Conservation (phyloP, 2,797 vertebrate genomes). For the Pipistrellus pygmaeus region DNA sequence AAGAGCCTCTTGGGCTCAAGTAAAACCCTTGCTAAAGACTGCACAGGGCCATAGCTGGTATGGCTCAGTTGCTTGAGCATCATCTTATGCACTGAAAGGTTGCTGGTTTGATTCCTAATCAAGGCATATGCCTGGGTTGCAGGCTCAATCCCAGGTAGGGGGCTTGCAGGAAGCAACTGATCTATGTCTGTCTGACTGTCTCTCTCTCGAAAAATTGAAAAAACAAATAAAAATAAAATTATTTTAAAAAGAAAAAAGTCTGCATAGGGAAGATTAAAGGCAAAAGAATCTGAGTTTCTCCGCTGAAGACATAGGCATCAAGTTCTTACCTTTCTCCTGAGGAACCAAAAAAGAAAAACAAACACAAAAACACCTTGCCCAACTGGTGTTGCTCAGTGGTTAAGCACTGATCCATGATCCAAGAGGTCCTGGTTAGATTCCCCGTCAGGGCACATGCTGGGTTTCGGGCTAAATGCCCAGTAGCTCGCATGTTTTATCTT, state of each 20-base stretch:
- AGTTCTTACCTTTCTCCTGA: neutral
- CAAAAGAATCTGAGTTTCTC: neutral
- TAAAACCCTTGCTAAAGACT: constrained; percentile 21
- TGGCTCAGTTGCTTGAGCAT: neutral
- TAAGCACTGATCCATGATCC: no score
- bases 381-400: no score
- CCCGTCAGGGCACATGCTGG: no score
- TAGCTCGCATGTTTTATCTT: no score
- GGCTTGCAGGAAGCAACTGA: neutral
- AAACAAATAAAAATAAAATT: neutral
- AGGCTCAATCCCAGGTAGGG: neutral
- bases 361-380: no score
- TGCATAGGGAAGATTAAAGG: neutral
- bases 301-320: neutral
- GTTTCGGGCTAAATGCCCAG: no score
- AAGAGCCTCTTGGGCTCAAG: neutral
- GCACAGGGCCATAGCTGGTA: neutral
- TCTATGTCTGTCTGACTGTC: neutral
- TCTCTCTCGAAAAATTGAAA: neutral
- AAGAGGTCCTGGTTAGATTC: no score
- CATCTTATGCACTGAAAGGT: neutral
- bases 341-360: neutral
- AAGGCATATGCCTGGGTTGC: neutral
- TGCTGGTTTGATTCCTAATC: neutral
- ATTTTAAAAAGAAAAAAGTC: neutral